Percentiles rank a stretch among this genome's conserved stretches.
Evolutionary conservation across 2,888 invertebrate genomes (phyloP).

Genomic region (Drosophila niveifrons): DNA sequence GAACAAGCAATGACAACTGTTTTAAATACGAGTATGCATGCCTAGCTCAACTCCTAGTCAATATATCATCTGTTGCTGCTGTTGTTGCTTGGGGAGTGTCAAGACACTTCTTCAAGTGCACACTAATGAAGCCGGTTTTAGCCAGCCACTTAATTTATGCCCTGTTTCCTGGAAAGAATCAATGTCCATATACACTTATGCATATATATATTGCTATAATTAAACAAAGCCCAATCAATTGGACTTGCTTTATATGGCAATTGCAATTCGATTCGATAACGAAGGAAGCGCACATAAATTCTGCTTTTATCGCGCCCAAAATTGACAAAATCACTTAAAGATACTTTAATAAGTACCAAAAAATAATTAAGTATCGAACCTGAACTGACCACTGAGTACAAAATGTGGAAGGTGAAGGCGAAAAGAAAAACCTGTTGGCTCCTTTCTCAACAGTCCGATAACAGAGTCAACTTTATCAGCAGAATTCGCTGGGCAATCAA

Average conservation of each 20-base stretch:
- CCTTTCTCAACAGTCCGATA: constrained; percentile 40
- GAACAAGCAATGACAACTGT: constrained; percentile 29
- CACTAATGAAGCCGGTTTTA: constrained; percentile 64
- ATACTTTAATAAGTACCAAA: constrained; percentile 29
- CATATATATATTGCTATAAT: constrained; percentile 32
- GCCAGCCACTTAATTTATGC: constrained; percentile 61
- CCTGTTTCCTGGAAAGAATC: constrained; percentile 63
- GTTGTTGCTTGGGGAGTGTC: neutral
- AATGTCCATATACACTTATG: constrained; percentile 10
- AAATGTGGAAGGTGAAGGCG: neutral
- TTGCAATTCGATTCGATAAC: constrained; percentile 11
- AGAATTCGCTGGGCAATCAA: constrained; percentile 47
- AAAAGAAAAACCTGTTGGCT: constrained; percentile 9
- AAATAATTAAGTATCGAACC: neutral
- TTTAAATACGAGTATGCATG: constrained; percentile 21
- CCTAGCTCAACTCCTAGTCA: constrained; percentile 1
- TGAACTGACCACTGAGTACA: neutral
- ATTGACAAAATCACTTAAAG: constrained; percentile 45
- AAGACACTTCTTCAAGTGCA: constrained; percentile 33
- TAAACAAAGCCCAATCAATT: constrained; percentile 32
- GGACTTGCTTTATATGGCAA: constrained; percentile 23
- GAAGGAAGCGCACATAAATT: constrained; percentile 54
- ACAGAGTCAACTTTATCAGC: constrained; percentile 58
- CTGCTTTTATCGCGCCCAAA: constrained; percentile 23
- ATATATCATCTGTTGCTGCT: neutral